These are phyloP conservation scores for Stichodactyla mertensii DNA, from an alignment of 64 coral and sea anemone genomes.

Conservation along the genomic window DNA sequence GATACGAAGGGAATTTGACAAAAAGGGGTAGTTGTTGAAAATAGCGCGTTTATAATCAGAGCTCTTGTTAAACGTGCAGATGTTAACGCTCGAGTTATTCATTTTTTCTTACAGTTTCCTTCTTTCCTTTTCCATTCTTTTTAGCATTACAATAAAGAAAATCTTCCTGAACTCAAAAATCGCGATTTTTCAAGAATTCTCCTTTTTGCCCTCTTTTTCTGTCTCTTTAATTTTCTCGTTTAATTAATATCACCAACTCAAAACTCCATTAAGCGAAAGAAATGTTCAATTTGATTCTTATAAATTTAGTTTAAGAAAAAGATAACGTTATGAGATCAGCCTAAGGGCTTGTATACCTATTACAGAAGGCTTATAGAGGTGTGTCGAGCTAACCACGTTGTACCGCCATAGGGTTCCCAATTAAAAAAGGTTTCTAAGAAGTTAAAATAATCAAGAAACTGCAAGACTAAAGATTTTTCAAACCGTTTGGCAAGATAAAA, in stretches of 20 bases:
- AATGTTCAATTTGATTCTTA: conserved; percentile 1
- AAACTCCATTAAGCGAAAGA: not conserved
- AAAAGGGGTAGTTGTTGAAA: not conserved
- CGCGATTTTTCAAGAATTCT: not conserved
- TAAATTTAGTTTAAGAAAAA: not conserved
- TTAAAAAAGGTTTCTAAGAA: conserved; percentile 8
- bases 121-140: not conserved
- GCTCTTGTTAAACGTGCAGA: not conserved
- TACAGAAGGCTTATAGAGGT: not conserved
- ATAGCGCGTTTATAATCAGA: not conserved
- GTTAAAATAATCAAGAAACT: not conserved
- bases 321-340: conserved; percentile 13
- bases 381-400: not conserved
- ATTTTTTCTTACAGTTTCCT: not conserved
- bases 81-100: not conserved
- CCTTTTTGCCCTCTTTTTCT: not conserved
- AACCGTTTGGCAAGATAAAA: too few relatives aligned
- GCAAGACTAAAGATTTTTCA: not conserved
- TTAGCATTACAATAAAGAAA: not conserved
- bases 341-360: conserved; percentile 10
- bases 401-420: not conserved
- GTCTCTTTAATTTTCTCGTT: not conserved
- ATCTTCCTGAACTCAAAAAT: not conserved
- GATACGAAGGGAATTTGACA: not conserved
- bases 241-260: conserved; percentile 8